Base-by-base conservation (phyloP, 2,113 vertebrate genomes). In the Planiliza haematocheilus region DNA sequence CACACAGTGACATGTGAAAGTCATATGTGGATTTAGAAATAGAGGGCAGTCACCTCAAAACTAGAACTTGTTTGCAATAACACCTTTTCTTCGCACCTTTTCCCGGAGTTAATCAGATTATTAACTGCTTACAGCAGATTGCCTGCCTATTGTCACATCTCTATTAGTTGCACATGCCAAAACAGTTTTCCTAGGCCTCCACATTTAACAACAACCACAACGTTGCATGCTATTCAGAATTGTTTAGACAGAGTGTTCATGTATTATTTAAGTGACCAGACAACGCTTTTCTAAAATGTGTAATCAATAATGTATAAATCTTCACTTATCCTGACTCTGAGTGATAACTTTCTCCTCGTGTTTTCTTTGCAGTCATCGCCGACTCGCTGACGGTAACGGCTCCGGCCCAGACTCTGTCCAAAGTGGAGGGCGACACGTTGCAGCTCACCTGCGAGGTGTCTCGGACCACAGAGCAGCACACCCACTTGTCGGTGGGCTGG, bases 401-500 rank as follows among this genome's bases (percentile, higher is more conserved):
- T 0, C 10, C 95, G 1, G 89, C 94, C 0, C 97, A 97, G 92
- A 96, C 95, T 0, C 89, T 99, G 60, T 95, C 96, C 86, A 97
- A 95, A 82, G 96, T 98, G 77, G 97, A 99, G 57, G 96, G 93
- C 0, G 96, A 98, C 86, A 95, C 94, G 0, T 88, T 99, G 65
- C 96, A 97, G 89, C 94, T 99, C 24, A 96, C 89, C 37, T 99
- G 98, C 0, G 97, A 98, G 71, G 95, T 97, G 55, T 92, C 94
- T 10, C 95, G 94, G 0, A 95, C 93, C 86, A 98, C 97, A 0
- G 8, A 70, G 39, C 96, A 97, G 78, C 98, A 99, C 90, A 98
- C 95, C 45, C 98, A 99, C 37, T 38, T 99, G 50, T 97, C 97
- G 0, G 94, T 99, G 7, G 89, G 95, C 18, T 99, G 98, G 98